These are phyloP conservation scores for Apamea crenata DNA, from an alignment of 2,888 invertebrate species.

Conservation along the genomic window DNA sequence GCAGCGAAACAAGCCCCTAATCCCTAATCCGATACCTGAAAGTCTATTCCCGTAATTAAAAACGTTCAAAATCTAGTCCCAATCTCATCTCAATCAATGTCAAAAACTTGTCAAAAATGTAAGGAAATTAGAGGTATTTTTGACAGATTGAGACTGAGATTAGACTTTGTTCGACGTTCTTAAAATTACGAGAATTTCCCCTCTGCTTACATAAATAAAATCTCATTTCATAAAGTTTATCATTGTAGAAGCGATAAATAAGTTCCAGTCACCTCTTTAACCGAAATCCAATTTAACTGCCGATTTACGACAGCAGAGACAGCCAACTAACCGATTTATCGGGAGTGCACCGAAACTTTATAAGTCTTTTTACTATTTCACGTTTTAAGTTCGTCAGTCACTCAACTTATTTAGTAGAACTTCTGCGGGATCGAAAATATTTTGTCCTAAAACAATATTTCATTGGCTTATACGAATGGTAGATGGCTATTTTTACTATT, in stretches of 20 bases:
- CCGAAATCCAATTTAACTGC: slow-evolving; percentile 45
- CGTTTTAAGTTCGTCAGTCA: slow-evolving; percentile 51
- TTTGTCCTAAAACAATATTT: neutral
- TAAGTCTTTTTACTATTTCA: slow-evolving; percentile 64
- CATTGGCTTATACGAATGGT: neutral
- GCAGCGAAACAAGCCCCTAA: no score
- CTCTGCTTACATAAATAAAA: neutral
- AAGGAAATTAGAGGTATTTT: no score
- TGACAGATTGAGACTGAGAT: no score
- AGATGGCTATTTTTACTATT: neutral
- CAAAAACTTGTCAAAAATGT: no score
- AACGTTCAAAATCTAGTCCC: no score
- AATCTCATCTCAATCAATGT: no score
- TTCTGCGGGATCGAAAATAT: neutral
- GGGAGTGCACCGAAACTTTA: slow-evolving; percentile 61
- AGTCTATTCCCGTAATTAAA: no score
- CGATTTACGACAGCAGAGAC: slow-evolving; percentile 42
- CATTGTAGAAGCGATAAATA: slow-evolving; percentile 26
- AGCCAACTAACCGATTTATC: slow-evolving; percentile 65
- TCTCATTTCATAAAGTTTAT: neutral
- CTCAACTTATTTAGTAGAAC: slow-evolving; percentile 33
- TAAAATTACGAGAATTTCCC: no score
- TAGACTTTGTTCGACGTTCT: no score
- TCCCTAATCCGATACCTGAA: no score
- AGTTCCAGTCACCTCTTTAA: slow-evolving; percentile 34